Evolutionary conservation across 2,888 invertebrate genomes (phyloP).

Genomic region (Diplazon laetatorius): DNA sequence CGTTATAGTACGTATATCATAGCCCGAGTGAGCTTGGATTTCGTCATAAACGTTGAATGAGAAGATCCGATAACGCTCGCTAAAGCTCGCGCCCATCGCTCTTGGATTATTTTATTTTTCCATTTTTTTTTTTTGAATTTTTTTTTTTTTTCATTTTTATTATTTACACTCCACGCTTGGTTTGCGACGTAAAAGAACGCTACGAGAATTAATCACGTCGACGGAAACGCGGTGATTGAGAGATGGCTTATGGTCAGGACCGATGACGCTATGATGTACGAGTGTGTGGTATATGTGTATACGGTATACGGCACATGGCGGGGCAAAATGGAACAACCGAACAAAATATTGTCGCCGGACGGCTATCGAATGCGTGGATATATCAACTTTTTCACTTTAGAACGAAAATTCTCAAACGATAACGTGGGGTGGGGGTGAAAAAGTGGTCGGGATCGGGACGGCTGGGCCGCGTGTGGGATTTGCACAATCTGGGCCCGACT

Average conservation of each 20-base stretch:
- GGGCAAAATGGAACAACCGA: no score
- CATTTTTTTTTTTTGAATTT: constrained; percentile 9
- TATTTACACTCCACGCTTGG: constrained; percentile 25
- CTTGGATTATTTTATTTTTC: not conserved
- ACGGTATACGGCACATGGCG: no score
- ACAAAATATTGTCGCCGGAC: no score
- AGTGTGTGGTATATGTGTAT: constrained; percentile 8
- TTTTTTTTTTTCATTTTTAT: constrained; percentile 20
- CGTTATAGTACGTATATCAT: constrained; percentile 40
- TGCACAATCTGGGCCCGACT: no score
- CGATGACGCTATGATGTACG: not conserved
- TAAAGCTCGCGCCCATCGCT: constrained; percentile 32
- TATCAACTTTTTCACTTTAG: no score
- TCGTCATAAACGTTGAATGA: constrained; percentile 59
- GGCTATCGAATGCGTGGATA: no score
- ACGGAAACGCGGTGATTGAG: constrained; percentile 46
- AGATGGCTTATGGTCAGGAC: constrained; percentile 32
- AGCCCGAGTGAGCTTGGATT: constrained; percentile 52
- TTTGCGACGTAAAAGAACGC: constrained; percentile 22
- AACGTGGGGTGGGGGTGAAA: no score
- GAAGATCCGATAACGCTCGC: constrained; percentile 58
- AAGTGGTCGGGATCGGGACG: no score
- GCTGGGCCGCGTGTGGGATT: no score
- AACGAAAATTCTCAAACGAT: no score
- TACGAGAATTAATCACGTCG: constrained; percentile 52